Evolutionary conservation across 2,888 invertebrate species (phyloP).

Genomic region (Aplocera efformata): DNA sequence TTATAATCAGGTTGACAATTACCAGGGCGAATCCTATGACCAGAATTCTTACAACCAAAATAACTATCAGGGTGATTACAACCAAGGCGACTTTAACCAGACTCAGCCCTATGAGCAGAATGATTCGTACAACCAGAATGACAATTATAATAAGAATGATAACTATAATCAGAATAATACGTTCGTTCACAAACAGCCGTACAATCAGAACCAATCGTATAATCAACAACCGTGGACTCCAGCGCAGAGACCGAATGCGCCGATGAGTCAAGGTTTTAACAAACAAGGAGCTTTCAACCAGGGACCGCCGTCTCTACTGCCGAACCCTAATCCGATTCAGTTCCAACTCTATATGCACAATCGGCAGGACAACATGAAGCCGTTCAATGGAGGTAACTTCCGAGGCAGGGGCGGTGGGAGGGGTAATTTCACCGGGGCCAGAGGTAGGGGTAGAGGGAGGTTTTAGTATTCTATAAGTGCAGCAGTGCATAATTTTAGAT

Average conservation of each 20-base stretch:
- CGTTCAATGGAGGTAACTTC: slow-evolving; percentile 28
- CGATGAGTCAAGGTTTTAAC: slow-evolving; percentile 15
- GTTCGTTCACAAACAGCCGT: neutral
- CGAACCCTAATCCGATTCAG: slow-evolving; percentile 11
- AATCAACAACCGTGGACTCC: slow-evolving; percentile 22
- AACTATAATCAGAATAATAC: neutral
- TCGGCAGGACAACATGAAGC: slow-evolving; percentile 28
- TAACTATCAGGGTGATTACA: neutral
- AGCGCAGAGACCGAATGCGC: slow-evolving; percentile 17
- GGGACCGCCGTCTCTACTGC: neutral
- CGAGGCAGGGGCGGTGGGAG: slow-evolving; percentile 46
- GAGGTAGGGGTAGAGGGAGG: slow-evolving; percentile 52
- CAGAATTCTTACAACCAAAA: slow-evolving; percentile 2
- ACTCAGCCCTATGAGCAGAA: slow-evolving; percentile 2
- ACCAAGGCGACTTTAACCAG: slow-evolving; percentile 3
- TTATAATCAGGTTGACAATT: neutral
- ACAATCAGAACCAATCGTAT: slow-evolving; percentile 16
- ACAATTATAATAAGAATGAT: slow-evolving; percentile 18
- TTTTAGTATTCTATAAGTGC: slow-evolving; percentile 9
- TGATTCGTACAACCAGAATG: slow-evolving; percentile 12
- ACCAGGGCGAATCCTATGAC: slow-evolving; percentile 14
- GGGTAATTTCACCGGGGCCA: slow-evolving; percentile 33
- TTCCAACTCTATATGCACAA: slow-evolving; percentile 39
- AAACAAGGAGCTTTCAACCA: slow-evolving; percentile 7
- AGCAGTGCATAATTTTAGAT: neutral